These are phyloP conservation scores for Brachyrhaphis roseni DNA, from an alignment of 2,797 vertebrate species.

Conservation along the genomic window DNA sequence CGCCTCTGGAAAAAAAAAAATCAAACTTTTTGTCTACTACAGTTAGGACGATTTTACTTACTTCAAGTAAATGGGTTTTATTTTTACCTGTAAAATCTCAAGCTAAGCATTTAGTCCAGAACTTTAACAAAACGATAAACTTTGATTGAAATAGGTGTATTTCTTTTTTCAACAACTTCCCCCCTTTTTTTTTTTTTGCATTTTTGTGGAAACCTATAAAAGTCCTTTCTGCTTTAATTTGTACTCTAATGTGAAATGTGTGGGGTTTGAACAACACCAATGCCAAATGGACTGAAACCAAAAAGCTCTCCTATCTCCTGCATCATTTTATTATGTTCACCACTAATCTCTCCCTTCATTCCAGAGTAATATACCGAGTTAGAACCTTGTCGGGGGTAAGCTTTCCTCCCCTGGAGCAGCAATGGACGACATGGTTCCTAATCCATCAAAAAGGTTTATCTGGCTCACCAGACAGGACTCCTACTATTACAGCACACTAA, in stretches of 20 bases:
- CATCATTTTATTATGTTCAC: conserved; percentile 25
- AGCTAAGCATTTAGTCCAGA: neutral
- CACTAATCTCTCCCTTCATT: conserved; percentile 29
- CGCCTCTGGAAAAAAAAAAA: neutral
- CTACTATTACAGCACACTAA: neutral
- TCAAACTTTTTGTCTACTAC: neutral
- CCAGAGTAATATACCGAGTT: conserved; percentile 42
- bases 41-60: neutral
- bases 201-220: neutral
- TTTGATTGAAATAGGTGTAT: neutral
- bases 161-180: neutral
- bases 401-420: conserved; percentile 20
- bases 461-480: neutral
- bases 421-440: conserved; percentile 8
- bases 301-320: neutral
- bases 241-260: neutral
- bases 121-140: neutral
- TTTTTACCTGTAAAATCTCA: neutral
- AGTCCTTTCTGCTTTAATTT: neutral
- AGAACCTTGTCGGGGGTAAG: conserved; percentile 28
- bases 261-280: neutral
- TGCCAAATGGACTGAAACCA: conserved; percentile 24
- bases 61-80: neutral
- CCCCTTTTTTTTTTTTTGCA: too few relatives aligned
- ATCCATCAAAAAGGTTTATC: conserved; percentile 19